phyloP scores from a whole-genome alignment of 2,888 invertebrate species.

The Drosophila mimetica region DNA sequence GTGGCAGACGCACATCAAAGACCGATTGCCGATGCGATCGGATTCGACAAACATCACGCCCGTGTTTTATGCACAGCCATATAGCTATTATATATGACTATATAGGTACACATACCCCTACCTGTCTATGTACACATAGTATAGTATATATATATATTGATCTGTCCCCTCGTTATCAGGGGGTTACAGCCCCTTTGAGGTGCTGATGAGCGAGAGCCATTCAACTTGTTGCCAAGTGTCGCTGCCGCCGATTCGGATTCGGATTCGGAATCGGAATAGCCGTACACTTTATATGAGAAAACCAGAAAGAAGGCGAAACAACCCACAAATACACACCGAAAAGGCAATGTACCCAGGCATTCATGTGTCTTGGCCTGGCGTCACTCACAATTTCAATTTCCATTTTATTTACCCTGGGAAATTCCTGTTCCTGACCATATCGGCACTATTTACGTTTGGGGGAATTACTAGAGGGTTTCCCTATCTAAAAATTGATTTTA shows the following conservation, averaged over 20 bases:
- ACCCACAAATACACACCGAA: conserved; percentile 29
- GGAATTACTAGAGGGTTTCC: too few relatives aligned
- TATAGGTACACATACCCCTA: background rate
- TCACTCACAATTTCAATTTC: conserved; percentile 62
- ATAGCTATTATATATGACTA: background rate
- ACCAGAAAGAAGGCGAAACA: conserved; percentile 30
- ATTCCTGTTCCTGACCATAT: background rate
- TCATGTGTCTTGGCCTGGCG: conserved; percentile 36
- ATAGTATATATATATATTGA: conserved; percentile 22
- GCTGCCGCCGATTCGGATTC: conserved; percentile 10
- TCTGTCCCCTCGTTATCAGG: conserved; percentile 35
- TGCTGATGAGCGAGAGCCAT: conserved; percentile 48
- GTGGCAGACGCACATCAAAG: conserved; percentile 47
- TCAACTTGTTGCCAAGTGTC: conserved; percentile 75
- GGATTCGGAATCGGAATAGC: conserved; percentile 20
- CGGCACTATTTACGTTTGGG: background rate
- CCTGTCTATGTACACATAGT: background rate
- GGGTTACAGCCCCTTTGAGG: conserved; percentile 43
- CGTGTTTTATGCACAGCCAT: conserved; percentile 17
- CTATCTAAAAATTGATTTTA: too few relatives aligned
- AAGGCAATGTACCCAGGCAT: conserved; percentile 54
- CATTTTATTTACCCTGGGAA: conserved; percentile 18
- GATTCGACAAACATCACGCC: conserved; percentile 19
- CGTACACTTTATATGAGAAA: conserved; percentile 12
- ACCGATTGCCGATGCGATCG: conserved; percentile 21